These are phyloP conservation scores for Chalcis sispes DNA, from an alignment of 2,888 invertebrate species.

Conservation along the genomic window DNA sequence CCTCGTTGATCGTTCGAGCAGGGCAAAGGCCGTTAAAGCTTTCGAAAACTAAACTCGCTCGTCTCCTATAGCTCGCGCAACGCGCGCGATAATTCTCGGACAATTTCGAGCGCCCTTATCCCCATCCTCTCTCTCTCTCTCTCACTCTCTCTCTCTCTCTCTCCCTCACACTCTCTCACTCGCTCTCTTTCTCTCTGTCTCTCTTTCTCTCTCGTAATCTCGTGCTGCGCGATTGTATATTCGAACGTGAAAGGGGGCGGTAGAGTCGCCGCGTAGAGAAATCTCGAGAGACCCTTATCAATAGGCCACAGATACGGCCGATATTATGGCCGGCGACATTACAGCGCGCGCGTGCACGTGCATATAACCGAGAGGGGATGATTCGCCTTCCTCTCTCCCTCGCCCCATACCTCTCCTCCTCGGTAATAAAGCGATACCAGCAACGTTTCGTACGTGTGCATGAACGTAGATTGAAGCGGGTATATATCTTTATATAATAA, in stretches of 20 bases:
- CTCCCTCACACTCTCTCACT: background rate
- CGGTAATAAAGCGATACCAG: slow-evolving; percentile 45
- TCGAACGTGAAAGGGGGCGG: background rate
- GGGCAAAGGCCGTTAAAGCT: background rate
- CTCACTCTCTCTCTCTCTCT: background rate
- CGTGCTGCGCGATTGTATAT: background rate
- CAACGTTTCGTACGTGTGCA: background rate
- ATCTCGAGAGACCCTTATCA: slow-evolving; percentile 45
- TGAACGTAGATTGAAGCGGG: too few relatives aligned
- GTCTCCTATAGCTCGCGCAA: background rate
- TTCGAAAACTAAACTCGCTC: slow-evolving; percentile 8
- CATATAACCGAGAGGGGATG: slow-evolving; percentile 26
- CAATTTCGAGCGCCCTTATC: slow-evolving; percentile 18
- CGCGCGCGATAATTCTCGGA: slow-evolving; percentile 28
- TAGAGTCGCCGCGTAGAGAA: slow-evolving; percentile 14
- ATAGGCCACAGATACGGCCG: slow-evolving; percentile 39
- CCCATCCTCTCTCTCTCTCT: background rate
- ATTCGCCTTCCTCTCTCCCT: too few relatives aligned
- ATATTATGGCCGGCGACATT: slow-evolving; percentile 20
- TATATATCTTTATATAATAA: too few relatives aligned
- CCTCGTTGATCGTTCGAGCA: slow-evolving; percentile 26
- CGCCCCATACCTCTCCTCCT: too few relatives aligned
- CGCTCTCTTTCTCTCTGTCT: background rate
- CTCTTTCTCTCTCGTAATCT: background rate
- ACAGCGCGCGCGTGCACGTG: background rate